Evolutionary conservation across 2,888 invertebrate genomes (phyloP).

Genomic region (Pristionchus exspectatus): DNA sequence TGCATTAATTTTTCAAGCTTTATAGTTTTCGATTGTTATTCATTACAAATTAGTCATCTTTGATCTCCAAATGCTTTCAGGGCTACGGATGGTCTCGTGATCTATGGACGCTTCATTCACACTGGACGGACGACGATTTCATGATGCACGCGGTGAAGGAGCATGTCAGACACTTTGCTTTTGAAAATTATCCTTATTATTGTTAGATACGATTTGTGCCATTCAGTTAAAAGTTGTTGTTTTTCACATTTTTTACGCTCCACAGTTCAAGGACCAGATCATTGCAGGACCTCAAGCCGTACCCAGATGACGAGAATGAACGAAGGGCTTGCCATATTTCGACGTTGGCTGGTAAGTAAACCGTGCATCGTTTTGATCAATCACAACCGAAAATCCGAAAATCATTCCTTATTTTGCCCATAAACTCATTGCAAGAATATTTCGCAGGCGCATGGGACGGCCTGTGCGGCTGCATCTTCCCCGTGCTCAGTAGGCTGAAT

Average conservation of each 20-base stretch:
- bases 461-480: constrained; percentile 34
- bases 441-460: constrained; percentile 17
- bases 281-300: constrained; percentile 9
- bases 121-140: constrained; percentile 34
- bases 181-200: too few relatives aligned
- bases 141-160: constrained; percentile 46
- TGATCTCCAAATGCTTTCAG: too few relatives aligned
- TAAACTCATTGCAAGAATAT: too few relatives aligned
- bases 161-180: too few relatives aligned
- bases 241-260: too few relatives aligned
- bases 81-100: constrained; percentile 19
- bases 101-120: constrained; percentile 8
- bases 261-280: neutral
- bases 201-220: too few relatives aligned
- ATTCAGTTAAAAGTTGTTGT: too few relatives aligned
- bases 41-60: too few relatives aligned
- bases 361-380: too few relatives aligned
- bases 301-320: neutral
- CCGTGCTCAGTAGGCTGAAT: neutral
- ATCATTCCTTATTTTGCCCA: too few relatives aligned
- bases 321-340: constrained; percentile 17
- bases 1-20: neutral
- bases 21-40: too few relatives aligned
- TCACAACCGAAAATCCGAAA: too few relatives aligned
- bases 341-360: neutral